phyloP scores from a whole-genome alignment of 2,113 vertebrate genomes.

The Odobenus rosmarus region DNA sequence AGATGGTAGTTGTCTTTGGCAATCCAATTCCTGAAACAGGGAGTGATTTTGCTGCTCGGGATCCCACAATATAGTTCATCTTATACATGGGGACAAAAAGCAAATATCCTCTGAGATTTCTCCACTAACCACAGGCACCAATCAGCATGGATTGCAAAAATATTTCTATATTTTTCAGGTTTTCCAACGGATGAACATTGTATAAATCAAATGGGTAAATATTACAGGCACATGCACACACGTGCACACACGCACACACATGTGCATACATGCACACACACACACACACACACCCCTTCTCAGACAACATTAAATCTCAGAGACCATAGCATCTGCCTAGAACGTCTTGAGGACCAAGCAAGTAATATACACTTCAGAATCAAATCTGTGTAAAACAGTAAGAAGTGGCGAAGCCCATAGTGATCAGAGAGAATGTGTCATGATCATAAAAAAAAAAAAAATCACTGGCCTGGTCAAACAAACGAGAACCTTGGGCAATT shows the following conservation, averaged over 20 bases:
- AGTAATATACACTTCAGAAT: background rate
- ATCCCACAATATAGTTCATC: background rate
- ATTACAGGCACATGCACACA: too few relatives aligned
- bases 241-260: background rate
- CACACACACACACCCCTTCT: background rate
- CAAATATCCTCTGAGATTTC: background rate
- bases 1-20: background rate
- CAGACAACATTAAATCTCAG: background rate
- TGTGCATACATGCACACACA: background rate
- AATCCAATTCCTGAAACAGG: background rate
- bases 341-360: background rate
- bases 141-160: background rate
- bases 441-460: background rate
- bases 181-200: background rate
- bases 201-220: background rate
- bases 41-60: background rate
- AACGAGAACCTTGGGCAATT: background rate
- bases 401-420: background rate
- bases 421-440: background rate
- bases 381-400: background rate
- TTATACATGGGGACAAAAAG: background rate
- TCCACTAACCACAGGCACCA: background rate
- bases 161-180: background rate
- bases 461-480: background rate
- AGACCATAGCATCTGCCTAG: background rate